Percentiles rank a stretch among this genome's conserved stretches.
Evolutionary conservation across 2,113 vertebrate genomes (phyloP).

Genomic region (Excalfactoria chinensis): DNA sequence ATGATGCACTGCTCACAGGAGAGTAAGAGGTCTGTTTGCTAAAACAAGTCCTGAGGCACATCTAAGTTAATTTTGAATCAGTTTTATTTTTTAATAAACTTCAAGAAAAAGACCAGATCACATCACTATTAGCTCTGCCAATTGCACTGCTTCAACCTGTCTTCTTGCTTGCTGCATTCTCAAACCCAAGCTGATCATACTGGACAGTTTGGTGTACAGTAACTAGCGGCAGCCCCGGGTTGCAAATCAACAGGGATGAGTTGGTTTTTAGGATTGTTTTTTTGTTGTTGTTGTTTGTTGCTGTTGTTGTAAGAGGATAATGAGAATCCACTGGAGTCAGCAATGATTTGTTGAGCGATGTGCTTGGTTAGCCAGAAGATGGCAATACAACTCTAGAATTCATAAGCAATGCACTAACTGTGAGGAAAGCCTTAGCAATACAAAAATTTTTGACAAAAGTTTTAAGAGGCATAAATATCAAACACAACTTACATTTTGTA

Average conservation of each 20-base stretch:
- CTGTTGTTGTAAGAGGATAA: not conserved
- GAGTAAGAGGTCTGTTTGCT: not conserved
- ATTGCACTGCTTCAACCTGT: not conserved
- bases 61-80: not conserved
- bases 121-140: not conserved
- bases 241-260: not conserved
- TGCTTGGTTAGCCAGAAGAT: conserved; percentile 64
- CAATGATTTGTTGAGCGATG: not conserved
- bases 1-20: not conserved
- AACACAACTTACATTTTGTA: conserved; percentile 92
- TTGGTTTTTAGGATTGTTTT: not conserved
- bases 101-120: not conserved
- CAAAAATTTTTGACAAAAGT: not conserved
- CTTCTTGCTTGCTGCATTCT: not conserved
- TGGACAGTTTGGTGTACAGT: not conserved
- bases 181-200: not conserved
- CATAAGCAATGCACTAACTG: not conserved
- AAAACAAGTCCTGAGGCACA: not conserved
- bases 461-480: not conserved
- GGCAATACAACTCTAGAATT: conserved; percentile 58
- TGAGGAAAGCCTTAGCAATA: fast-evolving
- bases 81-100: not conserved
- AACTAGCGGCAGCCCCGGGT: fast-evolving
- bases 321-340: not conserved
- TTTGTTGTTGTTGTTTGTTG: not conserved